Percentiles rank a stretch among this genome's conserved stretches.
phyloP scores from a whole-genome alignment of 2,888 invertebrate genomes.

The Nomada hirtipes region DNA sequence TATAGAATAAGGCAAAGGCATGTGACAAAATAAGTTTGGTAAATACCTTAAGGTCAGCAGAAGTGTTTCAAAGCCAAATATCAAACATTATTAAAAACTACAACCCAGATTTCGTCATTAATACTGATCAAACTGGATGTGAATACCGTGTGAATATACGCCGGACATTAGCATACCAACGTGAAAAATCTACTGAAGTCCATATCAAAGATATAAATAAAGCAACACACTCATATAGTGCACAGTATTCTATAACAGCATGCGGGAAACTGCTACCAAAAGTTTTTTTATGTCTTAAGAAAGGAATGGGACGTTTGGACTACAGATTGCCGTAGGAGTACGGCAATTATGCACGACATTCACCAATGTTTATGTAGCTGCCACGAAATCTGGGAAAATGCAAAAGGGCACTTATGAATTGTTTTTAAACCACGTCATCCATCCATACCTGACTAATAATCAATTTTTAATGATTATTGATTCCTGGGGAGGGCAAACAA shows the following conservation, averaged over 20 bases:
- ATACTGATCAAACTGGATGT: conserved; percentile 19
- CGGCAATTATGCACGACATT: not conserved
- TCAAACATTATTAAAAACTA: conserved; percentile 4
- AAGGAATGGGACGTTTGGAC: not conserved
- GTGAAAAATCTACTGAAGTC: conserved; percentile 5
- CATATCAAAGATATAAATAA: not conserved
- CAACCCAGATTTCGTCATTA: conserved; percentile 12
- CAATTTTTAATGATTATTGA: too few relatives aligned
- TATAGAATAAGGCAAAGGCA: not conserved
- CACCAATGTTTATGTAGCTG: not conserved
- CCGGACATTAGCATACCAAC: not conserved
- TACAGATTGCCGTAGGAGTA: too few relatives aligned
- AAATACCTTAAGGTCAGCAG: not conserved
- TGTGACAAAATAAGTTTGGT: conserved; percentile 12
- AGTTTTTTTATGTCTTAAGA: not conserved
- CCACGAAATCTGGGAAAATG: conserved; percentile 18
- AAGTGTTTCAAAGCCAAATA: not conserved
- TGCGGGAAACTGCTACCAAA: not conserved
- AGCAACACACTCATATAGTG: conserved; percentile 8
- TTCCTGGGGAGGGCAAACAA: too few relatives aligned
- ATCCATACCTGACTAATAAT: not conserved
- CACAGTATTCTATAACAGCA: conserved; percentile 7
- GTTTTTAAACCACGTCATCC: not conserved
- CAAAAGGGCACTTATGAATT: conserved; percentile 9
- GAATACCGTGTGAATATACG: conserved; percentile 2